Evolutionary conservation across 2,888 invertebrate genomes (phyloP), one percentile per base, ranked within the genome.

Genomic region (Drosophila kuntzei): DNA sequence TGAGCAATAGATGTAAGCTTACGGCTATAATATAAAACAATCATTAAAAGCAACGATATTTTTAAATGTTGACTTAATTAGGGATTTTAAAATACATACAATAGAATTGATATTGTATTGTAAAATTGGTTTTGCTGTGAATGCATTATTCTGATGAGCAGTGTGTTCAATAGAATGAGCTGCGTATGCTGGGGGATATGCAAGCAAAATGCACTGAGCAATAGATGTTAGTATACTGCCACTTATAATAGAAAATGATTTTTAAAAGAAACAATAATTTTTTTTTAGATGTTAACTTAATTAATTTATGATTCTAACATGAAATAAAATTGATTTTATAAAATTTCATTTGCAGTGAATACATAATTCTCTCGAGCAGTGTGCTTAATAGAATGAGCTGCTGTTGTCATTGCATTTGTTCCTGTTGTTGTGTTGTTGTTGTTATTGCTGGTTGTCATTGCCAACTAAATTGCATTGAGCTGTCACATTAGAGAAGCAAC

Each of bases 401-500:
- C 63, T 62, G 64, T 60, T 55, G 55, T 58, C 39, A 37, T 25
- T 60, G 55, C 41, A 55, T 57, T 46, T 63, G 57, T 62, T 80
- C 57, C 55, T 71, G 66, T 67, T 76, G 50, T 39, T 51, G 27
- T 58, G 50, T 39, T 51, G 27, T 58, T 71, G 63, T 43, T 71
- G 57, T 55, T 71, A 61, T 43, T 71, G 57, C 55, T 79, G 50
- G 78, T 64, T 77, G 84, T 79, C 89, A 80, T 79, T 87, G 85
- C 82, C 82, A 85, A 85, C 86, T 73, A 87, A 89, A 89, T 87
- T 86, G 86, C 88, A 86, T 86, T 86, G 86, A 87, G 88, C 89
- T 86, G 86, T 89, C 86, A 89, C 89, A 89, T 89, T 89, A 87
- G 86, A 84, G 87, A 67, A 87, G 85, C 88, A 85, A 85, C 83